These are phyloP conservation scores for Scolopax mira DNA, from an alignment of 2,113 vertebrate genomes.

Conservation along the genomic window DNA sequence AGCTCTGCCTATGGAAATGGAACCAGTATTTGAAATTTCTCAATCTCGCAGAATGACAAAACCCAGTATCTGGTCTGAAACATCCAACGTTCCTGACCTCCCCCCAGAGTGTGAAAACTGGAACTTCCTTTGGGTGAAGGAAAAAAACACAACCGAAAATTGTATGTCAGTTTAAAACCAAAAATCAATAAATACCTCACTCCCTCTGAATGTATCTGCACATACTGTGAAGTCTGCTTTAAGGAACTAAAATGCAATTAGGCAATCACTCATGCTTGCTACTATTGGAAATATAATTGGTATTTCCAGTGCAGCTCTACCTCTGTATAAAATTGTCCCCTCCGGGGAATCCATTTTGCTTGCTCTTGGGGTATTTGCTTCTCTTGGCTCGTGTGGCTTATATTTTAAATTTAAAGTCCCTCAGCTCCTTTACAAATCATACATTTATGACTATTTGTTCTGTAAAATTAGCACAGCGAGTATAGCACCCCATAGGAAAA, in stretches of 20 bases:
- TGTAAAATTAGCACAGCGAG: background rate
- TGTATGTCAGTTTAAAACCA: background rate
- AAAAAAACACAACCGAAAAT: background rate
- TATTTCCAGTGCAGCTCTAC: background rate
- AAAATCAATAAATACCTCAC: background rate
- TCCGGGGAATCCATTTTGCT: background rate
- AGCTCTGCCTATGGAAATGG: background rate
- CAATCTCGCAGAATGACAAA: background rate
- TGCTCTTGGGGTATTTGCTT: background rate
- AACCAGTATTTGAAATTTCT: background rate
- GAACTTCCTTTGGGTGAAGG: background rate
- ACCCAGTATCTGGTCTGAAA: background rate
- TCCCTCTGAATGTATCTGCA: background rate
- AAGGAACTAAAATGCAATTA: background rate
- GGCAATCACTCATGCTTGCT: background rate
- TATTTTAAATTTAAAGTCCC: background rate
- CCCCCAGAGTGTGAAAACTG: background rate
- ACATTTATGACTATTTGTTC: background rate
- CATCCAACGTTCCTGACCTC: background rate
- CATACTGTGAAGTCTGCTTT: background rate
- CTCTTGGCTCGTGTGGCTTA: background rate
- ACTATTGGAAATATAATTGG: background rate
- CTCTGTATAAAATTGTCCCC: background rate
- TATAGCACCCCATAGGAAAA: background rate
- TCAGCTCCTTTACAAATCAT: background rate